A percentile compares a stretch with the other conserved stretches of the same genome.
Conservation (phyloP, 2,797 vertebrate genomes). For the Phalloptychus januarius region DNA sequence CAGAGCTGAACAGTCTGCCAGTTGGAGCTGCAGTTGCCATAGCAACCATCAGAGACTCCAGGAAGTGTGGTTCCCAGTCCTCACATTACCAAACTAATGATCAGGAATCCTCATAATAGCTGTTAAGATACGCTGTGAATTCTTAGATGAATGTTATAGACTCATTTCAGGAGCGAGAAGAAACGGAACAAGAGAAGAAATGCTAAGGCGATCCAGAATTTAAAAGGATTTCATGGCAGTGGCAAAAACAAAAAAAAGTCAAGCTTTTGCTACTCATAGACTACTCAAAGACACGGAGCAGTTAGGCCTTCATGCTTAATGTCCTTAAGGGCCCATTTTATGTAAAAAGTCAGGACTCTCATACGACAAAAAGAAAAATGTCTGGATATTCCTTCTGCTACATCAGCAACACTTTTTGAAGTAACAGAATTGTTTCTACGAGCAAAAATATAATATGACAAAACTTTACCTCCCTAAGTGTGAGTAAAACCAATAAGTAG, state of each 20-base stretch:
- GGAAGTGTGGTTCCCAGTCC: constrained; percentile 9
- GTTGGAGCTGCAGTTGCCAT: constrained; percentile 41
- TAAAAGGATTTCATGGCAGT: background rate
- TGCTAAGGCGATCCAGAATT: background rate
- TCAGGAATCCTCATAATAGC: background rate
- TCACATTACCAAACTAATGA: background rate
- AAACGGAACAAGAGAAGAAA: background rate
- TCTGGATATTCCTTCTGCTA: no score
- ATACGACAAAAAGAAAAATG: background rate
- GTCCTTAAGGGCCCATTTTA: background rate
- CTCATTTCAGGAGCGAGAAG: background rate
- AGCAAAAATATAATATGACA: no score
- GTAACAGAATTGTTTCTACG: no score
- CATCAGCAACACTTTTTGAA: no score
- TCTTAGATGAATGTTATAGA: background rate
- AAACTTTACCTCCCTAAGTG: no score
- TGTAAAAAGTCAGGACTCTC: background rate
- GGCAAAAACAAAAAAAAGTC: background rate
- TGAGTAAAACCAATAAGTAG: no score
- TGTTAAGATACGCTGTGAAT: background rate
- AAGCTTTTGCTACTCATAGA: background rate
- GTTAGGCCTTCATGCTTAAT: background rate
- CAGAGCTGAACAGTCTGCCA: background rate
- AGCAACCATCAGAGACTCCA: constrained; percentile 26
- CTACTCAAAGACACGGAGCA: background rate